Evolutionary conservation across 2,888 invertebrate species (phyloP).

Genomic region (Nephrocerus scutellatus): DNA sequence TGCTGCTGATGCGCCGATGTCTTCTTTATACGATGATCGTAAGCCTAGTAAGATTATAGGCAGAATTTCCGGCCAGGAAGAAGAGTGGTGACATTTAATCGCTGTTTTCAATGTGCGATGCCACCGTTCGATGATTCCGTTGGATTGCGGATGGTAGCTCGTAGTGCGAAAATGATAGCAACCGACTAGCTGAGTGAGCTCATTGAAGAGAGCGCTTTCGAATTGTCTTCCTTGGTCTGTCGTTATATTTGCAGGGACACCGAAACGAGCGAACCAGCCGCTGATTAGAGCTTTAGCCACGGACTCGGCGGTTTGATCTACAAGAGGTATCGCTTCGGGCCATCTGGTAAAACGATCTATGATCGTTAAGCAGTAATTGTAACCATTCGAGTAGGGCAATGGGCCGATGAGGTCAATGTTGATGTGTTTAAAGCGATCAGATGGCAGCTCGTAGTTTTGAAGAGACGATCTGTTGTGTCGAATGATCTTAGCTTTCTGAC

Average conservation of each 20-base stretch:
- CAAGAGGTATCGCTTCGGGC: constrained; percentile 10
- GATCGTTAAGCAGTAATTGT: constrained; percentile 1
- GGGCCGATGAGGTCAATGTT: constrained; percentile 10
- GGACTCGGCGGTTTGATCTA: constrained; percentile 4
- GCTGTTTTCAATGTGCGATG: constrained; percentile 7
- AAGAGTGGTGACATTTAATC: constrained; percentile 4
- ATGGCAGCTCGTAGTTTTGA: background rate
- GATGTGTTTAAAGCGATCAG: constrained; percentile 7
- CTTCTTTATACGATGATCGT: constrained; percentile 2
- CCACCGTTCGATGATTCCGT: constrained; percentile 8
- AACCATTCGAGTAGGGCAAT: constrained; percentile 3
- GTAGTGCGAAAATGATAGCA: constrained; percentile 4
- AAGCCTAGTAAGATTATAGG: constrained; percentile 3
- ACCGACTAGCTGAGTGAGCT: constrained; percentile 2
- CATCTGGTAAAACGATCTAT: constrained; percentile 12
- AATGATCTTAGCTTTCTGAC: too few relatives aligned
- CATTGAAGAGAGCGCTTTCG: constrained; percentile 7
- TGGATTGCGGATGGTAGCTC: constrained; percentile 6
- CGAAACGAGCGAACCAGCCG: constrained; percentile 7
- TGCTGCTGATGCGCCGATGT: constrained; percentile 2
- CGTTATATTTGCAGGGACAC: constrained; percentile 5
- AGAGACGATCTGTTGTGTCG: background rate
- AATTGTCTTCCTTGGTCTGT: constrained; percentile 12
- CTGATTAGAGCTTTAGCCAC: background rate
- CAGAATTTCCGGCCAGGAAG: constrained; percentile 3